Evolutionary conservation across 1,140 invertebrate species (phyloP), one percentile per base, ranked within the genome.

Genomic region (Brachionus sp.): DNA sequence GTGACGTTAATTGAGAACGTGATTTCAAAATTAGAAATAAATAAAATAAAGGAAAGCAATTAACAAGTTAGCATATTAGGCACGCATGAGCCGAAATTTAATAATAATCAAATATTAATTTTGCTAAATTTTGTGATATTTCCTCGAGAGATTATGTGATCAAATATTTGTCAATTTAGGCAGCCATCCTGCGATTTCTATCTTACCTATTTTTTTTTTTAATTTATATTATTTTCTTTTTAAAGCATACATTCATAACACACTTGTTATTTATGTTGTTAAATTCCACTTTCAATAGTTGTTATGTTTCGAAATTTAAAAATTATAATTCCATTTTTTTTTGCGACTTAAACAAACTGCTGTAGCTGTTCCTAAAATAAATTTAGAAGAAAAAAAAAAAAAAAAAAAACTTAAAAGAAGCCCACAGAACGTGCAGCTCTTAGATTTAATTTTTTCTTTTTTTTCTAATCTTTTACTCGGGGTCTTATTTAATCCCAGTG

Each of bases 331-430:
- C 13, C 29, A 29, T 23, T 10, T 66, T 66, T 66, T 66, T 66
- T 33, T 66, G 64, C 64, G 64, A 66, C 64, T 33, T 66, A 66
- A 66, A 66, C 64, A 66, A 66, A 66, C 25, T 66, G 57, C 12
- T 64, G 25, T 35, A 29, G 29, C 29, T 66, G 29, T 66, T 66
- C 64, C 64, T 16, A 66, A n/a, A 66, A 66, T 46, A 12, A 46
- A 19, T 42, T 13, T 42, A 42, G 12, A 42, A 42, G 0, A 4
- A 23, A 57, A 57, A 0, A 5, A 16, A 57, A 57, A 0, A 5
- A 16, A 57, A 57, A 7, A 29, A 29, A n/a, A 25, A 23, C 4
- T 50, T 50, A 16, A 53, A 7, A 16, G 16, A 53, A 53, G 16
- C 16, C 50, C 50, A 6, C 50, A 19, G 50, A 53, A 53, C 50